Conservation (phyloP, 2,888 invertebrate species). For the Drosophila mimetica region DNA sequence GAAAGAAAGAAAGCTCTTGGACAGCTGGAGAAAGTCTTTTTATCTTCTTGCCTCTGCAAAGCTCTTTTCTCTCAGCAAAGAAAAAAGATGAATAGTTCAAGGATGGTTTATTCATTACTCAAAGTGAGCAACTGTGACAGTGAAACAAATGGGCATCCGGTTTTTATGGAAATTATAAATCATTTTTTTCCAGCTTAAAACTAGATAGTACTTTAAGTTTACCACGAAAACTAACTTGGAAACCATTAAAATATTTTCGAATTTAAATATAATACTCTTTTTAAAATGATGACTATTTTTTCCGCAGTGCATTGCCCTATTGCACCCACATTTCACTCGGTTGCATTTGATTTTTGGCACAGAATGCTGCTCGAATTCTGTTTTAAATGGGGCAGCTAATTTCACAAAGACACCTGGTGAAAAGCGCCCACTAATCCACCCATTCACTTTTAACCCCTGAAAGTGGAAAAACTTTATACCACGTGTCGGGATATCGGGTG, state of each 20-base stretch:
- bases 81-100: conserved; percentile 29
- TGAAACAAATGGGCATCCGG: background rate
- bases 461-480: conserved; percentile 21
- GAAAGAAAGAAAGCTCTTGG: conserved; percentile 20
- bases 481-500: conserved; percentile 40
- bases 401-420: conserved; percentile 59
- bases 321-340: conserved; percentile 12
- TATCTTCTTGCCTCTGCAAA: conserved; percentile 8
- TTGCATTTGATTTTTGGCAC: conserved; percentile 27
- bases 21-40: conserved; percentile 25
- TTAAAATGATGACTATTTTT: background rate
- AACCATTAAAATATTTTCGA: background rate
- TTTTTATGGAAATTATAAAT: too few relatives aligned
- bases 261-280: background rate
- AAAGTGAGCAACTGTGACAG: conserved; percentile 18
- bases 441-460: background rate
- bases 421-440: conserved; percentile 8
- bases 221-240: too few relatives aligned
- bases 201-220: too few relatives aligned
- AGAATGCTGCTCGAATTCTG: conserved; percentile 10
- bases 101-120: conserved; percentile 29
- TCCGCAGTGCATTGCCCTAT: background rate
- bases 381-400: conserved; percentile 61
- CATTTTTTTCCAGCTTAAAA: too few relatives aligned
- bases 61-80: background rate